Base-by-base conservation (phyloP, 1,140 invertebrate species). In the Luehdorfia chinensis region DNA sequence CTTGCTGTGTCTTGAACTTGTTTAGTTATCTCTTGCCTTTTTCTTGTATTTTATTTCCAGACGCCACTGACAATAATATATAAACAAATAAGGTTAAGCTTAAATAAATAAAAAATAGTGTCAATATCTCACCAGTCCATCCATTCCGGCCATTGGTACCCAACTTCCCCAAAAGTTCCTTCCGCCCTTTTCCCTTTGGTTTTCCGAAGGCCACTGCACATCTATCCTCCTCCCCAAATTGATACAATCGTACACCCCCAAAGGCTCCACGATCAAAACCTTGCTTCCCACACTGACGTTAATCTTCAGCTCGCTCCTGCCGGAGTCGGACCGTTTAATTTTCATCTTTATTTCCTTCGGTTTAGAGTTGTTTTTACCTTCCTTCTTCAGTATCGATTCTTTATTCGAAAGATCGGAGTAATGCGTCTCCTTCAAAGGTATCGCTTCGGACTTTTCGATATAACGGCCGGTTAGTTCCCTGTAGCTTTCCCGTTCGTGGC, bases 161-260 rank as follows among this genome's bases (percentile, higher is more conserved):
- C 96, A 98, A 55, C 94, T 92, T 31, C 93, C 93, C 96, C 96
- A 98, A 53, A 91, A 91, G 33, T 93, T 93, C 47, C 95, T 90
- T 0, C 96, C 96, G 0, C 96, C 96, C 56, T 92, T 90, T 45
- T 91, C 90, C 50, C 95, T 85, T 93, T 97, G 96, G 33, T 91
- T 91, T 60, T 97, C 95, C 64, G 94, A 94, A 0, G 97, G 96
- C 96, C 97, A 98, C 31, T 93, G 90, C 0, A 97, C 95, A 74
- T 97, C 96, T 36, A 97, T 96, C 39, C 95, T 88, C 36, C 95
- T 88, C 11, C 95, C 95, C 43, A 96, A 86, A 80, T 98, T 97
- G 27, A 98, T 94, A 41, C 93, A 95, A 75, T 97, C 95, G 70
- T 95, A 97, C 46, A 90, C 89, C 5, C 89, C 89, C 5, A 87